Percentiles rank a stretch among this genome's conserved stretches.
These are phyloP conservation scores for Tokudaia tokunoshimensis DNA, from an alignment of 2,797 vertebrate species.

Conservation along the genomic window DNA sequence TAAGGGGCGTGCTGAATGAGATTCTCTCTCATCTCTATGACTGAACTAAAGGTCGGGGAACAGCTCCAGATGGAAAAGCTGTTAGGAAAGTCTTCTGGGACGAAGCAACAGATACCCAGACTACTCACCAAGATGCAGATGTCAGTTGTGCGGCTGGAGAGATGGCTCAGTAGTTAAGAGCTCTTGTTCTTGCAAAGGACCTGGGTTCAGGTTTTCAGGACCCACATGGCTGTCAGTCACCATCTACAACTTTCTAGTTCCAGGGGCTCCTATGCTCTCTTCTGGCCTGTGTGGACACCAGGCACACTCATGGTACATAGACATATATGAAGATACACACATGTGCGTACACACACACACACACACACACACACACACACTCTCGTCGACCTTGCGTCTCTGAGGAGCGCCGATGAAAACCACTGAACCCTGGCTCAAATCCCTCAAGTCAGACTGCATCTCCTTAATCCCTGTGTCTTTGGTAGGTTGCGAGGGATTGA, in stretches of 20 bases:
- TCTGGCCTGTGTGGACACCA: neutral
- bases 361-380: neutral
- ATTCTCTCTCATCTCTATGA: neutral
- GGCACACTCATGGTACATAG: neutral
- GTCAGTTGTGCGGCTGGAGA: neutral
- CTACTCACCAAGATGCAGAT: neutral
- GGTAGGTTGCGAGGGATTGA: neutral
- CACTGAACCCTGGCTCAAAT: neutral
- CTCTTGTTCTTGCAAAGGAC: neutral
- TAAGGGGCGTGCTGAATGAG: constrained; percentile 85
- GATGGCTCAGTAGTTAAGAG: neutral
- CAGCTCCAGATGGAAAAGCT: neutral
- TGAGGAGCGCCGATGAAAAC: neutral
- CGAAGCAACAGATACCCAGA: neutral
- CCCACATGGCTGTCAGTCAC: neutral
- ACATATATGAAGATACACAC: neutral
- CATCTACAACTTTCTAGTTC: neutral
- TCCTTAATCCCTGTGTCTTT: neutral
- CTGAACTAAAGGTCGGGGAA: neutral
- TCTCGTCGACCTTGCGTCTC: neutral
- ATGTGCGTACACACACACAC: neutral
- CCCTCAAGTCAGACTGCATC: neutral
- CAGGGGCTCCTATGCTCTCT: neutral
- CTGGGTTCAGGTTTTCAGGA: neutral
- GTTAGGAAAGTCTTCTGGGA: neutral